phyloP scores from a whole-genome alignment of 2,888 invertebrate genomes.

The Scaptomyza parva region DNA sequence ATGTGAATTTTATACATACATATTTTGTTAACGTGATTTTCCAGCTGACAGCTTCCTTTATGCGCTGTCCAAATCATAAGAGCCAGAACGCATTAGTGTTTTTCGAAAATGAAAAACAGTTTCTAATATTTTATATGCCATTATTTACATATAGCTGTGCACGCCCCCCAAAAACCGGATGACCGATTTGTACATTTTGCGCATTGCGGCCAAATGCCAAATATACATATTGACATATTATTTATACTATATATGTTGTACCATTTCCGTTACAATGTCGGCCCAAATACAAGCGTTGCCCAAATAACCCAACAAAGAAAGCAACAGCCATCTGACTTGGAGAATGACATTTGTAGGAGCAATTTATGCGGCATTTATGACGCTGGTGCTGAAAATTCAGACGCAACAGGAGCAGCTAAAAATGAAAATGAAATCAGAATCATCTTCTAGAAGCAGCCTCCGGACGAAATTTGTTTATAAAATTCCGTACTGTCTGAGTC shows the following conservation, averaged over 20 bases:
- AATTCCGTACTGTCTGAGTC: constrained; percentile 68
- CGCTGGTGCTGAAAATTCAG: constrained; percentile 44
- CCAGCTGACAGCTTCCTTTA: constrained; percentile 18
- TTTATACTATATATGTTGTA: constrained; percentile 29
- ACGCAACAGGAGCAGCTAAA: constrained; percentile 13
- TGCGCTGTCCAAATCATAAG: constrained; percentile 2
- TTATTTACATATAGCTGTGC: constrained; percentile 23
- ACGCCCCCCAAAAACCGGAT: constrained; percentile 43
- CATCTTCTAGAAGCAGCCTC: constrained; percentile 49
- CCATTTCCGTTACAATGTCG: constrained; percentile 64
- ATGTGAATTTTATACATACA: not conserved
- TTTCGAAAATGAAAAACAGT: constrained; percentile 12
- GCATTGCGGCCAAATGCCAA: constrained; percentile 59
- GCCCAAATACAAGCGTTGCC: constrained; percentile 22
- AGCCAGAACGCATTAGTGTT: constrained; percentile 21
- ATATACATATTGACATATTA: constrained; percentile 21
- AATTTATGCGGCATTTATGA: constrained; percentile 72
- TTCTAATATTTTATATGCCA: constrained; percentile 17
- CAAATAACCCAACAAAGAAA: constrained; percentile 55
- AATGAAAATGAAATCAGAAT: constrained; percentile 29
- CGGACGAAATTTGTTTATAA: constrained; percentile 64
- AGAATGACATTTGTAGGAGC: constrained; percentile 59
- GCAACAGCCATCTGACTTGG: constrained; percentile 37
- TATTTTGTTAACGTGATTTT: constrained; percentile 4
- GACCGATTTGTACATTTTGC: constrained; percentile 56